Conservation (phyloP, 2,113 vertebrate species). For the Guaruba guarouba region DNA sequence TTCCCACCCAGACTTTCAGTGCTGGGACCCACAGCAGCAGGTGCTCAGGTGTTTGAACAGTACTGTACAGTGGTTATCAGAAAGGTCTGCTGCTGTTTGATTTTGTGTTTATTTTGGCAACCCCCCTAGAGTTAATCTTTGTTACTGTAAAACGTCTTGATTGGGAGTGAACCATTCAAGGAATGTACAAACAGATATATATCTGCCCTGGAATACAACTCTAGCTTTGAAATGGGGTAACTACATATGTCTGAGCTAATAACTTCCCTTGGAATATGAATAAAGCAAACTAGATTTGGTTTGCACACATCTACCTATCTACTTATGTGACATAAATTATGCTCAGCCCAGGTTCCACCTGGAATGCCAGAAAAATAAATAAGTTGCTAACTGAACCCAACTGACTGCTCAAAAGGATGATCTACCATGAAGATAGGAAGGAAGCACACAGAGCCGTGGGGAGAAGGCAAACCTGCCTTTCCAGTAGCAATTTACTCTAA, state of each 20-base stretch:
- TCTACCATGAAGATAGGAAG: not conserved
- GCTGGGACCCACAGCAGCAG: not conserved
- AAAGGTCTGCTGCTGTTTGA: conserved; percentile 17
- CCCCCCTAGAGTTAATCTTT: conserved; percentile 12
- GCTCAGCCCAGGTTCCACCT: not conserved
- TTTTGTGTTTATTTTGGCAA: conserved; percentile 62
- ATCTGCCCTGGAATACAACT: not conserved
- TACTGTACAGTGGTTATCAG: not conserved
- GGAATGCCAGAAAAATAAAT: not conserved
- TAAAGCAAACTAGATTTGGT: not conserved
- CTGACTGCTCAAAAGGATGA: not conserved
- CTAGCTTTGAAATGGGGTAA: not conserved
- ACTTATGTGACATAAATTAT: not conserved
- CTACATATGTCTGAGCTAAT: not conserved
- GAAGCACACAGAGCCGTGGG: not conserved
- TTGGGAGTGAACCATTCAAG: not conserved
- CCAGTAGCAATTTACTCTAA: not conserved
- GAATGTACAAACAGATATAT: not conserved
- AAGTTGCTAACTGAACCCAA: not conserved
- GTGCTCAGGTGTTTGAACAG: conserved; percentile 15
- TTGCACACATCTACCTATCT: not conserved
- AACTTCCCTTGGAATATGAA: not conserved
- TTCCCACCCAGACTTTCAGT: not conserved
- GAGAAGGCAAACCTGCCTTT: not conserved
- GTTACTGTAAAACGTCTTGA: conserved; percentile 49